These are phyloP conservation scores for Ceratosolen solmsi DNA, from an alignment of 1,140 invertebrate species.

Conservation along the genomic window DNA sequence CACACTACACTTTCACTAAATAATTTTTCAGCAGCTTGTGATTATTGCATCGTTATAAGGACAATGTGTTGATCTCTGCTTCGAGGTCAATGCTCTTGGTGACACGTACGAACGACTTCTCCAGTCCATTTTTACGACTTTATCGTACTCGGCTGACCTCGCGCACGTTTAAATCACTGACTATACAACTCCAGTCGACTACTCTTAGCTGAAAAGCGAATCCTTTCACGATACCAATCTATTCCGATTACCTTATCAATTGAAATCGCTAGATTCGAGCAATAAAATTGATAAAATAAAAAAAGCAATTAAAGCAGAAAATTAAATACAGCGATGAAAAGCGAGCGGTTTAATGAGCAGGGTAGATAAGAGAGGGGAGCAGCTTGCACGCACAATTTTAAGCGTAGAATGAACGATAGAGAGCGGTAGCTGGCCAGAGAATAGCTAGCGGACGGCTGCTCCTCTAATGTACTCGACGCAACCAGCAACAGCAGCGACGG, in stretches of 20 bases:
- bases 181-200: not conserved
- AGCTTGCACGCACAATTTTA: not conserved
- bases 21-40: not conserved
- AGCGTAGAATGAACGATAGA: not conserved
- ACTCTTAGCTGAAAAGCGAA: not conserved
- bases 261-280: too few species aligned
- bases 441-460: conserved; percentile 18
- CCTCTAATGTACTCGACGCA: conserved; percentile 12
- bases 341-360: not conserved
- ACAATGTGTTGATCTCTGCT: not conserved
- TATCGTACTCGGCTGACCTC: not conserved
- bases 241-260: not conserved
- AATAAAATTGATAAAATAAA: not conserved
- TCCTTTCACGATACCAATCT: not conserved
- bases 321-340: conserved; percentile 31
- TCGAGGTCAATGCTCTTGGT: not conserved
- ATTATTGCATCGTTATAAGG: too few species aligned
- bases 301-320: not conserved
- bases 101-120: not conserved
- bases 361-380: not conserved
- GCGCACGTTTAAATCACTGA: not conserved
- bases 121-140: not conserved
- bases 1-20: conserved; percentile 16
- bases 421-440: not conserved
- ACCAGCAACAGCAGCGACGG: conserved; percentile 43